Evolutionary conservation across 2,797 vertebrate species (phyloP).

Genomic region (Smutsia gigantea): DNA sequence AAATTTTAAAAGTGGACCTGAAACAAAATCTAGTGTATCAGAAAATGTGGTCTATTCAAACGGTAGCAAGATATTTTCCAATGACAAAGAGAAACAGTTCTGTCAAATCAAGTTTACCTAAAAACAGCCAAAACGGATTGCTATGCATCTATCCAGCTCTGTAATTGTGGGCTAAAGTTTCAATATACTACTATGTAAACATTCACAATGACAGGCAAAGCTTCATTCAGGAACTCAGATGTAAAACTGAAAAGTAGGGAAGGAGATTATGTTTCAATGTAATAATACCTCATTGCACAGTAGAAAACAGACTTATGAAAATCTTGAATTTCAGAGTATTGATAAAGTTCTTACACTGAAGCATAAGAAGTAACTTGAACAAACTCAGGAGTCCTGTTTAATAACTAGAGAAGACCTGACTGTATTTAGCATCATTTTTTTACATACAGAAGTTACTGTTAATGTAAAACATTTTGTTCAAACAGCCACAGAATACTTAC

Average conservation of each 20-base stretch:
- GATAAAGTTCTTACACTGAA: neutral
- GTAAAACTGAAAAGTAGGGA: neutral
- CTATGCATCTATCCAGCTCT: neutral
- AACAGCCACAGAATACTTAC: neutral
- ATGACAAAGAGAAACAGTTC: conserved; percentile 26
- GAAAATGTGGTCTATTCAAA: conserved; percentile 16
- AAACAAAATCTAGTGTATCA: conserved; percentile 51
- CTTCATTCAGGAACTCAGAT: conserved; percentile 45
- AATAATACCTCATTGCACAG: neutral
- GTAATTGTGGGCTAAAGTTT: neutral
- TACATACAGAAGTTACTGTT: conserved; percentile 29
- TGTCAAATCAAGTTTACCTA: conserved; percentile 40
- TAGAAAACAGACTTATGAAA: conserved; percentile 1
- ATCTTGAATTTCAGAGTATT: conserved; percentile 32
- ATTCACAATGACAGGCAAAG: conserved; percentile 21
- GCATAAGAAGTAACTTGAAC: neutral
- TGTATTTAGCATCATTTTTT: neutral
- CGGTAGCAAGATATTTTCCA: neutral
- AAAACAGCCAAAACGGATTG: neutral
- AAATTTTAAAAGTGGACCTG: neutral
- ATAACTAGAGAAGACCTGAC: neutral
- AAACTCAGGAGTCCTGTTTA: neutral
- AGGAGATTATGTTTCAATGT: neutral
- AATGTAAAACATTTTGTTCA: neutral
- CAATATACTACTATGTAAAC: neutral